Percentiles rank a stretch among this genome's conserved stretches.
Conservation (phyloP, 2,888 invertebrate genomes). For the Mylabris sibirica region DNA sequence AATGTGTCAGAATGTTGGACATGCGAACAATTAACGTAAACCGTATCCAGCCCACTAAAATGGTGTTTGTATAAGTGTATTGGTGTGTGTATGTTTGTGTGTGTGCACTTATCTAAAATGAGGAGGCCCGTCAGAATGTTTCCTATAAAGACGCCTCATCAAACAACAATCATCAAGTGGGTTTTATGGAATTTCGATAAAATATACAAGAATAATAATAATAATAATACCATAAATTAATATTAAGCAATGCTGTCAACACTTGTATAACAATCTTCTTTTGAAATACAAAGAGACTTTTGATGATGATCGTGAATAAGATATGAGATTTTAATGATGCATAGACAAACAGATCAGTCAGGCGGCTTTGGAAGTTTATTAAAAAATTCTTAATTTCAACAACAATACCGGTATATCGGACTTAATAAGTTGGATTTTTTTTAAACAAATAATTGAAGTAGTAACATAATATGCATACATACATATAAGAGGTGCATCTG, state of each 20-base stretch:
- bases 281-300: conserved; percentile 21
- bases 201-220: conserved; percentile 39
- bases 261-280: conserved; percentile 18
- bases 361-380: not conserved
- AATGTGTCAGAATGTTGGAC: conserved; percentile 37
- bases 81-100: no score
- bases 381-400: not conserved
- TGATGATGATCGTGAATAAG: conserved; percentile 7
- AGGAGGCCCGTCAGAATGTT: conserved; percentile 36
- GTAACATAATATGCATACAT: not conserved
- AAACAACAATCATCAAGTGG: conserved; percentile 40
- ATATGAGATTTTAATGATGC: not conserved
- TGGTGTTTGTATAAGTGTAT: no score
- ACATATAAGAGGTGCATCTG: conserved; percentile 35
- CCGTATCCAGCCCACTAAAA: conserved; percentile 28
- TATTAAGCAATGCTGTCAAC: conserved; percentile 35
- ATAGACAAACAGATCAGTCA: not conserved
- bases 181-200: conserved; percentile 40
- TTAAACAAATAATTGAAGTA: not conserved
- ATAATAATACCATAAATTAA: conserved; percentile 36
- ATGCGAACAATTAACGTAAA: conserved; percentile 36
- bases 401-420: not conserved
- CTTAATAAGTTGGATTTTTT: not conserved
- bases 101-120: conserved; percentile 31
- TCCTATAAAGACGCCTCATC: conserved; percentile 39